Evolutionary conservation across 2,888 invertebrate species (phyloP).

Genomic region (Andricus curvator): DNA sequence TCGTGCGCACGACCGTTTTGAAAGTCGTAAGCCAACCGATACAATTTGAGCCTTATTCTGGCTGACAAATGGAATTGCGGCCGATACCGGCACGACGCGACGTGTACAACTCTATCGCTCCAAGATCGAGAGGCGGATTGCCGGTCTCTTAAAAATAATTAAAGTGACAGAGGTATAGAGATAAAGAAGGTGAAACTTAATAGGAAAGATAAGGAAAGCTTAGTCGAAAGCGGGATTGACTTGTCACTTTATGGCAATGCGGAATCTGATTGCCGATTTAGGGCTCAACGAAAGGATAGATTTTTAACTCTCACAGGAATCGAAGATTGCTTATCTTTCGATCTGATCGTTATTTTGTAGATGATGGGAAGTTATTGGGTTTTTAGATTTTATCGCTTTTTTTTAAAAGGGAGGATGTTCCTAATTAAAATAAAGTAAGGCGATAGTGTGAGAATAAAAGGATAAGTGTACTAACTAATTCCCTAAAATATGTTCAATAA

Average conservation of each 20-base stretch:
- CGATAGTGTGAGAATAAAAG: background rate
- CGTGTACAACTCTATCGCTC: conserved; percentile 33
- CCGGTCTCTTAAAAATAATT: conserved; percentile 40
- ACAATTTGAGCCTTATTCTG: conserved; percentile 10
- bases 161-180: conserved; percentile 30
- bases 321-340: conserved; percentile 10
- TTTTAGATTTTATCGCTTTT: conserved; percentile 12
- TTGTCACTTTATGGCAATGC: conserved; percentile 33
- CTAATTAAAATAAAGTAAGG: background rate
- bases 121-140: conserved; percentile 35
- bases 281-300: background rate
- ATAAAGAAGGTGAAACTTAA: conserved; percentile 34
- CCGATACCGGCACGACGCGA: conserved; percentile 26
- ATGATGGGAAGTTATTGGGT: conserved; percentile 24
- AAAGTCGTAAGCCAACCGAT: background rate
- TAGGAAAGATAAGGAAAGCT: conserved; percentile 33
- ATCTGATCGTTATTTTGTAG: conserved; percentile 32
- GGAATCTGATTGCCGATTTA: conserved; percentile 36
- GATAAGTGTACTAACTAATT: background rate
- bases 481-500: background rate
- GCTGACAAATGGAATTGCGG: conserved; percentile 34
- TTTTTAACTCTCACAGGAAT: background rate
- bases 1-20: too few species aligned
- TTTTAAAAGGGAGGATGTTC: background rate
- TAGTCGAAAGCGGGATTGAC: conserved; percentile 32